Evolutionary conservation across 2,113 vertebrate genomes (phyloP).

Genomic region (Paedocypris sp.): DNA sequence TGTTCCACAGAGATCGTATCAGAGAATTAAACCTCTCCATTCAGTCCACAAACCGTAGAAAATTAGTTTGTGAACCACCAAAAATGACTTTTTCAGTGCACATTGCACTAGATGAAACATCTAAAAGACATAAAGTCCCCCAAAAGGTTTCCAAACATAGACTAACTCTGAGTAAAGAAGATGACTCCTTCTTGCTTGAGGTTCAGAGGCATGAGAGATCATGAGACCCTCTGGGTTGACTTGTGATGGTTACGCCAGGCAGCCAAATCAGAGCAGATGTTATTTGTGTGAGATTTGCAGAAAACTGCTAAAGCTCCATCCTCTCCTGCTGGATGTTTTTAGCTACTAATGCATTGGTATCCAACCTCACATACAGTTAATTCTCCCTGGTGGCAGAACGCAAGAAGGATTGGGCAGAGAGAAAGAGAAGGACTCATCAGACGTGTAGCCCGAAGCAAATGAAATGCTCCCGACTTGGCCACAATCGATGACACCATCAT

Average conservation of each 20-base stretch:
- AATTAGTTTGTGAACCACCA: neutral
- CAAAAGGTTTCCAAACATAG: constrained; percentile 3
- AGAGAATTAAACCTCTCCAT: constrained; percentile 5
- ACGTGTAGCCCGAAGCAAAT: constrained; percentile 45
- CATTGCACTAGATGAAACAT: constrained; percentile 5
- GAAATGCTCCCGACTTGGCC: constrained; percentile 45
- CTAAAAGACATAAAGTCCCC: constrained; percentile 4
- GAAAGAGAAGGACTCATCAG: constrained; percentile 41
- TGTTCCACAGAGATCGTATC: neutral
- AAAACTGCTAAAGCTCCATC: constrained; percentile 8
- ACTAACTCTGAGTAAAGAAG: neutral
- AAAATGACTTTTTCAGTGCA: neutral
- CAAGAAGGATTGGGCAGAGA: constrained; percentile 47
- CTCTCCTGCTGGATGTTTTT: constrained; percentile 21
- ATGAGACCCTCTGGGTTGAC: neutral
- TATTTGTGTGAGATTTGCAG: constrained; percentile 17
- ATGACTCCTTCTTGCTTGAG: neutral
- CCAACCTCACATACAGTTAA: constrained; percentile 30
- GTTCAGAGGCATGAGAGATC: neutral
- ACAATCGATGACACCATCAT: constrained; percentile 52
- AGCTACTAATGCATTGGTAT: no score
- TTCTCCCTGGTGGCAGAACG: constrained; percentile 44
- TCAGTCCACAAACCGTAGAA: neutral
- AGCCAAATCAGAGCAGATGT: constrained; percentile 10
- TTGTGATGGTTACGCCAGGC: neutral